phyloP scores from a whole-genome alignment of 2,797 vertebrate genomes.

The Poecilia velifera region DNA sequence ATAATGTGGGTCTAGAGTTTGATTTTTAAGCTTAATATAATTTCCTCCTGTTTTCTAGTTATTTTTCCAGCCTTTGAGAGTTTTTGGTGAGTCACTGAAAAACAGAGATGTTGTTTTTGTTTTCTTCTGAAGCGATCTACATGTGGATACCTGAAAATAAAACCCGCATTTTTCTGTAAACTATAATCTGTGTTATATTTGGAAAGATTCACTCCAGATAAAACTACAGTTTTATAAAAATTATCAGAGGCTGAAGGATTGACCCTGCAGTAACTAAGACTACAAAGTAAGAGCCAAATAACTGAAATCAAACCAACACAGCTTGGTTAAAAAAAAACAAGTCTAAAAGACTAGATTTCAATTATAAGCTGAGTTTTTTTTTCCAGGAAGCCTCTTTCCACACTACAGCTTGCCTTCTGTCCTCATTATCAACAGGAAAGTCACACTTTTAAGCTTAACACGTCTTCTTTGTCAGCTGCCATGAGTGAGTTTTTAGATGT shows the following conservation, averaged over 20 bases:
- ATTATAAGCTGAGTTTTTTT: conserved; percentile 4
- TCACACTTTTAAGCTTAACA: conserved; percentile 28
- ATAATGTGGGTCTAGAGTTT: neutral
- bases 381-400: neutral
- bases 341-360: neutral
- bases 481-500: conserved; percentile 24
- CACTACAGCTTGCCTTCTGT: conserved; percentile 4
- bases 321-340: neutral
- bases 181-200: no score
- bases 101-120: neutral
- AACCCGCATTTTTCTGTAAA: neutral
- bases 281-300: neutral
- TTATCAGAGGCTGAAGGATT: neutral
- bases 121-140: neutral
- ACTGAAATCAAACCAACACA: neutral
- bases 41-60: neutral
- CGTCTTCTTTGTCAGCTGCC: conserved; percentile 12
- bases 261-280: neutral
- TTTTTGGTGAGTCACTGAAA: neutral
- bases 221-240: neutral
- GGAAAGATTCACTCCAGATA: neutral
- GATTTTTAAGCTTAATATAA: neutral
- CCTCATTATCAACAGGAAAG: conserved; percentile 25
- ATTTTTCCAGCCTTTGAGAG: neutral
- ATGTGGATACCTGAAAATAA: neutral